A percentile compares a stretch with the other conserved stretches of the same genome.
Evolutionary conservation across 2,797 vertebrate genomes (phyloP).

Genomic region (Sebastolobus altivelis): DNA sequence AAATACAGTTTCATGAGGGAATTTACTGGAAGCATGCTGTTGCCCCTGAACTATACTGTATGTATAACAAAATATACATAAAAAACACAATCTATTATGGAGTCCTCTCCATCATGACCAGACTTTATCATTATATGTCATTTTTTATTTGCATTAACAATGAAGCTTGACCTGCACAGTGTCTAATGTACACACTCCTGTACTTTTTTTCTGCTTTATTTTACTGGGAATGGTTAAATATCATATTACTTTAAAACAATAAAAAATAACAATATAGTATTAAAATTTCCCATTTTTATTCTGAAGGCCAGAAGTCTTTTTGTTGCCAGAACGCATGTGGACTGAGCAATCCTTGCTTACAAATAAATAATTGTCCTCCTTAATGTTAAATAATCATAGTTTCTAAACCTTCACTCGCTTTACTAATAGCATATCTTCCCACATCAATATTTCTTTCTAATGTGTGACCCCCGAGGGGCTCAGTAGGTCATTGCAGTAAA

Average conservation of each 20-base stretch:
- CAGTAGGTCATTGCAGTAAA: slow-evolving; percentile 64
- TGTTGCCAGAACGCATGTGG: slow-evolving; percentile 20
- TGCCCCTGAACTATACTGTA: slow-evolving; percentile 1
- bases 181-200: slow-evolving; percentile 20
- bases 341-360: slow-evolving; percentile 23
- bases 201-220: neutral
- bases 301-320: slow-evolving; percentile 15
- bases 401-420: slow-evolving; percentile 22
- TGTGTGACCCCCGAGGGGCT: slow-evolving; percentile 39
- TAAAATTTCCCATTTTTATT: slow-evolving; percentile 32
- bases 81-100: slow-evolving; percentile 11
- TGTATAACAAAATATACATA: slow-evolving; percentile 27
- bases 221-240: slow-evolving; percentile 23
- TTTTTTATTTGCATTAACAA: slow-evolving; percentile 12
- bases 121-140: neutral
- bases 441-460: slow-evolving; percentile 17
- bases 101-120: neutral
- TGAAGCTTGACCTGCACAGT: neutral
- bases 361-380: slow-evolving; percentile 64
- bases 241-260: slow-evolving; percentile 25
- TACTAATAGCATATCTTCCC: slow-evolving; percentile 10
- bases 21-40: neutral
- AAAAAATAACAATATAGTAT: slow-evolving; percentile 13
- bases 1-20: slow-evolving; percentile 2
- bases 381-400: slow-evolving; percentile 59